Evolutionary conservation across 1,140 invertebrate genomes (phyloP), one percentile per base, ranked within the genome.

Genomic region (Papilio polytes): DNA sequence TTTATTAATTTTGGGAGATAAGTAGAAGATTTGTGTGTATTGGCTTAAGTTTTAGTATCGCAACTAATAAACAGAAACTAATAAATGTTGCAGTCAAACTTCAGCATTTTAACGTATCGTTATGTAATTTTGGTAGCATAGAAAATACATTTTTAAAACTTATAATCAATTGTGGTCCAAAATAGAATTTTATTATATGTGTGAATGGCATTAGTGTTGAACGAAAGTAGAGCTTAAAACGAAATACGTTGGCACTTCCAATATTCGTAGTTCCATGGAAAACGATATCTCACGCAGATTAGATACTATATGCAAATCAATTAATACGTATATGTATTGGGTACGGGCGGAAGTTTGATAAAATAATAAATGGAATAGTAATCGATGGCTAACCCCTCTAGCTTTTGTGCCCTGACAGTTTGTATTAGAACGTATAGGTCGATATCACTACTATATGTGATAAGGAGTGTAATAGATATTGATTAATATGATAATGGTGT

Each of bases 281-380:
- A 72, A 80, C 82, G 82, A 81, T 87, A 90, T 90, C 86, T 86
- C 81, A 82, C 85, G 76, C 84, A 89, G 89, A 92, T 92, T 92
- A 92, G 82, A 85, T 86, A 85, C 79, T 84, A 81, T 83, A 85
- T 88, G 86, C 87, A 91, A 90, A 91, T 91, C 90, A 86, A 90
- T 89, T 88, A 87, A 66, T 84, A 85, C 74, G 79, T 83, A 86
- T 86, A 85, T 31, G 63, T 85, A 85, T 85, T 83, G 79, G 83
- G 83, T 80, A 82, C 81, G 80, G 82, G 80, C 83, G 80, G 85
- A 85, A 83, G 74, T 80, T 82, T 66, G 81, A 83, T 82, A 80
- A 82, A 82, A 79, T 77, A 78, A 18, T 80, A 82, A 85, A 80
- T 83, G 46, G 82, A 82, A 53, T 76, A 46, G 79, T 84, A 79